phyloP scores from a whole-genome alignment of 2,888 invertebrate genomes.

The Leptura quadrifasciata region DNA sequence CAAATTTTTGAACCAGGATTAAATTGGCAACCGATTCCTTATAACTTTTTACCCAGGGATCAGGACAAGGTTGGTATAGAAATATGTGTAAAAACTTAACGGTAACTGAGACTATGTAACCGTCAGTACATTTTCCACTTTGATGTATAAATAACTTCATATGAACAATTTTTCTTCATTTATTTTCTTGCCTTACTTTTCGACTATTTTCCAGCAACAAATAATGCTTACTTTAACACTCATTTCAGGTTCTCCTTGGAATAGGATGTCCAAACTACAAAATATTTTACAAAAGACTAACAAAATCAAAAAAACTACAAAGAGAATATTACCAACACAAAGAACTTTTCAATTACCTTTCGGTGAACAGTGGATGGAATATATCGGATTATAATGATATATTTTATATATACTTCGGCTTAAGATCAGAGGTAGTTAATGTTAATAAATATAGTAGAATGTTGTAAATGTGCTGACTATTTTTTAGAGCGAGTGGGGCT shows the following conservation, averaged over 20 bases:
- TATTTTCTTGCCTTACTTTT: no score
- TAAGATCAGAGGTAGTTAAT: constrained; percentile 35
- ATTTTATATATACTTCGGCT: constrained; percentile 78
- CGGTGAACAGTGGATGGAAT: constrained; percentile 74
- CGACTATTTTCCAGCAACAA: not conserved
- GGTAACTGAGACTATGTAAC: no score
- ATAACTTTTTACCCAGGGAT: constrained; percentile 77
- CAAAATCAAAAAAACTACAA: constrained; percentile 68
- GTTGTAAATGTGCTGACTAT: not conserved
- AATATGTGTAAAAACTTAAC: not conserved
- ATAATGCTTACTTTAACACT: not conserved
- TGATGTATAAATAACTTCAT: no score
- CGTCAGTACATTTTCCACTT: no score
- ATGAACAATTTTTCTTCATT: no score
- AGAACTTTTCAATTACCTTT: constrained; percentile 74
- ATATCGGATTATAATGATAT: constrained; percentile 77
- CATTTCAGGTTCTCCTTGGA: constrained; percentile 52
- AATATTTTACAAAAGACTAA: constrained; percentile 52
- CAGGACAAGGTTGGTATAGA: constrained; percentile 50
- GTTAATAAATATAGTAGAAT: not conserved
- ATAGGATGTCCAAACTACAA: constrained; percentile 60
- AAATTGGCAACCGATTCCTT: constrained; percentile 86
- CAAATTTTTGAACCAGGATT: constrained; percentile 77
- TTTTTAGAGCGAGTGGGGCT: constrained; percentile 67
- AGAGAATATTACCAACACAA: constrained; percentile 72